Base-by-base conservation (phyloP, 2,888 invertebrate genomes). In the Ptychoptera albimana region DNA sequence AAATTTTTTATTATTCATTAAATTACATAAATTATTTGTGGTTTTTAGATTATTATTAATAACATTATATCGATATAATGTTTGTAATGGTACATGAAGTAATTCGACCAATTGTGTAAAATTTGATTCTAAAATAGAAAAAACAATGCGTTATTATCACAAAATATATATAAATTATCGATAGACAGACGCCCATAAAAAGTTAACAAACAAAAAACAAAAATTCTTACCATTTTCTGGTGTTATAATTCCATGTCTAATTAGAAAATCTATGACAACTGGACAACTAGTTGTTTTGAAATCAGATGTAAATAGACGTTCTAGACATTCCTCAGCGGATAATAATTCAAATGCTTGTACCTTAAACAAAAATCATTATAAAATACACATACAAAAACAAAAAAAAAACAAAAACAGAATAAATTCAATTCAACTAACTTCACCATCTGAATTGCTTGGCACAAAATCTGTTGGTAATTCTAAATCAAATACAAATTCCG, bases 221-320 rank as follows among this genome's bases (percentile, higher is more conserved):
- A 23, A 36, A n/a, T 43, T 47, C 64, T 69, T 65, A 87, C 89
- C 88, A 68, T 85, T 88, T 64, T 92, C 91, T 7, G 88, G 79
- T 53, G 83, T 86, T 48, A 94, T 80, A 53, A 82, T 74, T 45
- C 92, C 91, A 67, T 87, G 89, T 58, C 94, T 74, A 59, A 94
- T 83, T 56, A 94, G 72, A 66, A 94, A 94, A 66, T 94, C 93
- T 53, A 94, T 70, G 34, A 87, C 78, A 42, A 92, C 86, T 38
- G 93, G 86, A 49, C 86, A 85, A 61, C 91, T 91, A 42, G 94
- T 94, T 37, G 91, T 89, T 65, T 94, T 96, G 63, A 92, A 94
- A 53, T 88, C 82, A 0, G 82, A 74, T 9, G 82, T 77, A 37
- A 86, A 75, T 45, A 91, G 78, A 58, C 83, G 74, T 54, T 87